phyloP scores from a whole-genome alignment of 1,140 invertebrate genomes.

The Sinonovacula constricta region DNA sequence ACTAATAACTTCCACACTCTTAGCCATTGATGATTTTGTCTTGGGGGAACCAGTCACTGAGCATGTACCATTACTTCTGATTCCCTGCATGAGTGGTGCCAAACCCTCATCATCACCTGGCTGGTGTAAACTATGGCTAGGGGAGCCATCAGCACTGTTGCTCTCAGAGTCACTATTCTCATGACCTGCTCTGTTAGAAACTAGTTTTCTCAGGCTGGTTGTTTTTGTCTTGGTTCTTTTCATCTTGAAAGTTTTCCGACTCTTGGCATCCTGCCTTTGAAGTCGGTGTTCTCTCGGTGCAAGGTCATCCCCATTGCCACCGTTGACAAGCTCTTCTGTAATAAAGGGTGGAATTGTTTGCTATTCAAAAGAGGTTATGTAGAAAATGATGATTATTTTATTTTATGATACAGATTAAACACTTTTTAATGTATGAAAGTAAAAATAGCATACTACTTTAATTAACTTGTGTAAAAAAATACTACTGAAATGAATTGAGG shows the following conservation, averaged over 20 bases:
- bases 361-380: too few species aligned
- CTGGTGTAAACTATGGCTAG: conserved; percentile 44
- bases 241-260: conserved; percentile 93
- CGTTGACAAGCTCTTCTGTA: too few species aligned
- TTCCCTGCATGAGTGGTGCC: conserved; percentile 43
- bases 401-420: too few species aligned
- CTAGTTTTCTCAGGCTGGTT: conserved; percentile 59
- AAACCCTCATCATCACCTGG: conserved; percentile 36
- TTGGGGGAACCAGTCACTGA: conserved; percentile 44
- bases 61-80: conserved; percentile 27
- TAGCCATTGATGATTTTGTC: conserved; percentile 42
- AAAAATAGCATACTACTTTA: too few species aligned
- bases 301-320: conserved; percentile 53
- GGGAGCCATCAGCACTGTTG: conserved; percentile 58
- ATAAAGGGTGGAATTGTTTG: too few species aligned
- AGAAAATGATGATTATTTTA: too few species aligned
- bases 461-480: too few species aligned
- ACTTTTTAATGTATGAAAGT: too few species aligned
- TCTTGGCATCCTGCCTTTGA: conserved; percentile 95
- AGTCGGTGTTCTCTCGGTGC: conserved; percentile 86
- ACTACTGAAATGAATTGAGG: too few species aligned
- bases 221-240: conserved; percentile 75
- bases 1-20: conserved; percentile 68
- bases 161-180: conserved; percentile 57
- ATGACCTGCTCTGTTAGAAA: conserved; percentile 56